Base-by-base conservation (phyloP, 2,888 invertebrate species). In the Iphiclides podalirius region DNA sequence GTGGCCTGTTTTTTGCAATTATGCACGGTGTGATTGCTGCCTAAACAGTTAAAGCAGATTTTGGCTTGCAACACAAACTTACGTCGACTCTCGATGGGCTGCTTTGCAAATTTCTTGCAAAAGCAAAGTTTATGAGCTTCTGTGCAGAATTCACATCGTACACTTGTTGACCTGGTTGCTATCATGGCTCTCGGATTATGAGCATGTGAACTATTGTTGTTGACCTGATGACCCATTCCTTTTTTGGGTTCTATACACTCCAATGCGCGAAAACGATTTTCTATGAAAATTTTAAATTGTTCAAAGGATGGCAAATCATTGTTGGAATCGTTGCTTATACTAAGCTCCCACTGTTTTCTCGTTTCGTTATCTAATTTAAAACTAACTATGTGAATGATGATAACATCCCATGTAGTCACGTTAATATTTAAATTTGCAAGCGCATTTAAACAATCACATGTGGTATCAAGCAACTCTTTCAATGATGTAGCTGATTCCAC, bases 31-130 rank as follows among this genome's bases (percentile, higher is more conserved):
- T 52, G 46, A 44, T 44, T 40, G 15, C 48, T 15, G 9, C 50
- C 44, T 34, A 57, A 50, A 37, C 58, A 60, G 36, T 58, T 61
- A 34, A 53, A 57, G 31, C 58, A 59, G 2, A 57, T 15, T 1
- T 31, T 23, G n/a, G 52, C 46, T n/a, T 35, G 39, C 23, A 41
- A 31, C 11, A 53, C 51, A 49, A 42, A 51, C 7, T 41, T 28
- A 36, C 45, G 45, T 17, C 41, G 34, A 6, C 20, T 20, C 6
- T 20, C 20, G 3, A 20, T 6, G 6, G 20, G 20, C 20, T 20
- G 20, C 3, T 4, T 20, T 4, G 4, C 3, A 20, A 20, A n/a
- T 12, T 17, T 38, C 28, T 52, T 43, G 23, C 40, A 51, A 9
- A 45, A 45, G 36, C 41, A 42, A n/a, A n/a, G n/a, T n/a, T n/a